These are phyloP conservation scores for Eupithecia subfuscata DNA, from an alignment of 2,888 invertebrate species.

Conservation along the genomic window DNA sequence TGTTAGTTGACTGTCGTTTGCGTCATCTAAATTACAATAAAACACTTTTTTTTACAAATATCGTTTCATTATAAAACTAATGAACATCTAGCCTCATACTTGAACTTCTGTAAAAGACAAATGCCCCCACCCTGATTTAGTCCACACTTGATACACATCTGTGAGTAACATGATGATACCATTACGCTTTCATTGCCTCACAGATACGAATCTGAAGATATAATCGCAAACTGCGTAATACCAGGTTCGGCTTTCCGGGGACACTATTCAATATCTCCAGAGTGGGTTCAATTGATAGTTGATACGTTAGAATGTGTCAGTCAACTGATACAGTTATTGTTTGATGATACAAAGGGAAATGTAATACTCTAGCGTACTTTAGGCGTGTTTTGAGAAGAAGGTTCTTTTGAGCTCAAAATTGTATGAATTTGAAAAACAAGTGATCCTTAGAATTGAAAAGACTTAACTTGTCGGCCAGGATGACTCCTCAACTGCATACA, in stretches of 20 bases:
- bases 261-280: constrained; percentile 5
- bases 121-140: constrained; percentile 20
- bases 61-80: background rate
- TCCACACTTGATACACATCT: constrained; percentile 48
- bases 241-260: constrained; percentile 25
- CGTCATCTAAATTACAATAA: background rate
- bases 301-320: constrained; percentile 10
- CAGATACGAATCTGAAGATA: constrained; percentile 39
- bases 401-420: background rate
- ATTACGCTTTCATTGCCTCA: constrained; percentile 50
- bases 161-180: constrained; percentile 50
- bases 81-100: background rate
- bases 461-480: background rate
- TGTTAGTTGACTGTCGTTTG: background rate
- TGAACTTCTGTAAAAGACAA: background rate
- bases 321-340: constrained; percentile 12
- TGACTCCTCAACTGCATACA: background rate
- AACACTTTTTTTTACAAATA: background rate
- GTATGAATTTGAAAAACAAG: background rate
- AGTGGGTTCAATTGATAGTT: constrained; percentile 18
- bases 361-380: background rate
- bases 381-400: background rate
- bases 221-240: constrained; percentile 32
- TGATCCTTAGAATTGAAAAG: background rate
- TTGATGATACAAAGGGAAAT: constrained; percentile 6